A percentile compares a stretch with the other conserved stretches of the same genome.
These are phyloP conservation scores for Rhinophrynus dorsalis DNA, from an alignment of 2,797 vertebrate genomes.

Conservation along the genomic window DNA sequence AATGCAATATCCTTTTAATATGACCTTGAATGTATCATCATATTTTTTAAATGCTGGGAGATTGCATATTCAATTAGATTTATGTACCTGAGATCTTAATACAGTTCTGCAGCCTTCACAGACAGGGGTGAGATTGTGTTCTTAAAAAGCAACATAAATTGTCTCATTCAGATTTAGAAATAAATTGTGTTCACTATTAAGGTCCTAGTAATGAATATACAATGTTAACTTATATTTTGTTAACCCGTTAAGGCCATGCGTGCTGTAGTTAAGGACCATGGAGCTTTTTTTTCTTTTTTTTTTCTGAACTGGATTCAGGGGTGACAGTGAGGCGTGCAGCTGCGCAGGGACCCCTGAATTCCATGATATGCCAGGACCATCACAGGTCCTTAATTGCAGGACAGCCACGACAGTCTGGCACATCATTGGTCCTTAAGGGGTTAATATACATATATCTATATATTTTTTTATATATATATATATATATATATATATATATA, in stretches of 20 bases:
- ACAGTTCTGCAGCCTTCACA: constrained; percentile 24
- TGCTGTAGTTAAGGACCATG: too few species aligned
- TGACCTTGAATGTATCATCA: constrained; percentile 34
- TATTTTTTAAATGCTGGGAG: constrained; percentile 31
- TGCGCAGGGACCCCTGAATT: too few species aligned
- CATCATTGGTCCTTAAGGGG: too few species aligned
- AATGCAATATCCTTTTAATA: constrained; percentile 15
- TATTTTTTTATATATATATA: neutral
- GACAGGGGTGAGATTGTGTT: constrained; percentile 8
- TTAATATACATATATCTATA: too few species aligned
- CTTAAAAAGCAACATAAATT: constrained; percentile 19
- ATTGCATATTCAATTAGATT: constrained; percentile 28
- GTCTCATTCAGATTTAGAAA: constrained; percentile 1
- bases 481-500: constrained; percentile 7
- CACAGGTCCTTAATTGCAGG: too few species aligned
- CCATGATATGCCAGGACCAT: too few species aligned
- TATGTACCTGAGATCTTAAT: constrained; percentile 14
- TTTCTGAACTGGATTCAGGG: too few species aligned
- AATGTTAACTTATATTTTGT: too few species aligned
- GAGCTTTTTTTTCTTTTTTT: too few species aligned
- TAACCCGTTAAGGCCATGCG: too few species aligned
- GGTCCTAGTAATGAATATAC: neutral
- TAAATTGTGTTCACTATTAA: constrained; percentile 1
- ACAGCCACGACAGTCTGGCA: too few species aligned
- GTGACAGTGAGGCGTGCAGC: too few species aligned